phyloP scores from a whole-genome alignment of 2,797 vertebrate species.

The Crypturellus tataupa region DNA sequence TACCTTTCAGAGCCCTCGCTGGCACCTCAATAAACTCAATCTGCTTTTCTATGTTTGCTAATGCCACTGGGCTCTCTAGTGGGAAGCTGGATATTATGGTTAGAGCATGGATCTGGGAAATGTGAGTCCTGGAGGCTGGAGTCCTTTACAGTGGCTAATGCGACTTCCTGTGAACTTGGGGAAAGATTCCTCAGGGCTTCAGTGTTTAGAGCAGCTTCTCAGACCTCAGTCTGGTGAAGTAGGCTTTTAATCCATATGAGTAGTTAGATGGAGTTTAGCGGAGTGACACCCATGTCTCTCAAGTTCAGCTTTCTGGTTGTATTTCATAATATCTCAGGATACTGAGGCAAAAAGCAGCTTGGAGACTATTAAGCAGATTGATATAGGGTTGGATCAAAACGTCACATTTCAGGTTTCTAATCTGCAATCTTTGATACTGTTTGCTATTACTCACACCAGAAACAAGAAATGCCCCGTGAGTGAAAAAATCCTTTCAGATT shows the following conservation, averaged over 20 bases:
- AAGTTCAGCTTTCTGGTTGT: background rate
- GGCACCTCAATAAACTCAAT: conserved; percentile 47
- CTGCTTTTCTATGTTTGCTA: conserved; percentile 44
- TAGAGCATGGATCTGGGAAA: background rate
- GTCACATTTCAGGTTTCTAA: background rate
- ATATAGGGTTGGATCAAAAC: background rate
- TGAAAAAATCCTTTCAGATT: background rate
- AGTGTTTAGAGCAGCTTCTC: background rate
- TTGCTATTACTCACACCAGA: background rate
- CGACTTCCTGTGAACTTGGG: background rate
- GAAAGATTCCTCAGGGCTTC: background rate
- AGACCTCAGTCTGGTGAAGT: background rate
- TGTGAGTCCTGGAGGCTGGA: fast-evolving
- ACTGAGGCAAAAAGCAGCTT: background rate
- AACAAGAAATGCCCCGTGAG: background rate
- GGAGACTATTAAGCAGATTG: background rate
- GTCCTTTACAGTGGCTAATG: background rate
- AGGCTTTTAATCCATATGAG: background rate
- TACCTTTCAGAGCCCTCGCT: conserved; percentile 57
- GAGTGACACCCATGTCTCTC: background rate
- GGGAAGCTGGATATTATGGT: background rate
- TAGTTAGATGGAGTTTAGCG: background rate
- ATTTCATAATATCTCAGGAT: background rate
- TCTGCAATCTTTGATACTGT: background rate
- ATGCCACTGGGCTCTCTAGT: background rate